Conservation (phyloP, 1,140 invertebrate species). For the Catajapyx aquilonaris region DNA sequence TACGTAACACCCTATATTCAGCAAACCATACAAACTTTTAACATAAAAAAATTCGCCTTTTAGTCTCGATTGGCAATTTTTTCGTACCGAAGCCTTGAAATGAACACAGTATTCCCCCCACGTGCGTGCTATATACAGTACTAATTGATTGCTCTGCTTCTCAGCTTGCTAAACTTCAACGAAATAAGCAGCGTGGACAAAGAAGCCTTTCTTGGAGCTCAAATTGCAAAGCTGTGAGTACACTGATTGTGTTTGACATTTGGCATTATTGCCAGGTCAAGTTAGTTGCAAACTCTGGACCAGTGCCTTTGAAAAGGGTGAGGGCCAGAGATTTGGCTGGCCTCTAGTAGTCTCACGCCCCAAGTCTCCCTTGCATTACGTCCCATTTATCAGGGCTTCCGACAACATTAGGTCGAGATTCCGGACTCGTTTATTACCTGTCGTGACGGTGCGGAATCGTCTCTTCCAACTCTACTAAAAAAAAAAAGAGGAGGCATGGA, state of each 20-base stretch:
- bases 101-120: conserved; percentile 1
- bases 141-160: conserved; percentile 14
- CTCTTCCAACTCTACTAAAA: no score
- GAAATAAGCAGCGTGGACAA: conserved; percentile 32
- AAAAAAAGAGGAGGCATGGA: no score
- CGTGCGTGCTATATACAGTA: not conserved
- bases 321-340: no score
- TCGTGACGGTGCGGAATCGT: no score
- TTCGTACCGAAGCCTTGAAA: not conserved
- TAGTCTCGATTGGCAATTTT: not conserved
- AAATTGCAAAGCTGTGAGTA: conserved; percentile 42
- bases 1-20: conserved; percentile 11
- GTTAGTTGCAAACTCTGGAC: conserved; percentile 1
- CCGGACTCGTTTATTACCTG: conserved; percentile 2
- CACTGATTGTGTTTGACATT: conserved; percentile 1
- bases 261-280: not conserved
- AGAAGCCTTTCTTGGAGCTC: conserved; percentile 37
- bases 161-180: conserved; percentile 36
- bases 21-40: not conserved
- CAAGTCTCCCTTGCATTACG: not conserved
- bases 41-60: conserved; percentile 3
- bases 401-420: conserved; percentile 4
- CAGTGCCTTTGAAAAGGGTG: conserved; percentile 5
- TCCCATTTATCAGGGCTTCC: not conserved
- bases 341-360: not conserved